Base-by-base conservation (phyloP, 1,140 invertebrate genomes). In the Trichoplusia ni region DNA sequence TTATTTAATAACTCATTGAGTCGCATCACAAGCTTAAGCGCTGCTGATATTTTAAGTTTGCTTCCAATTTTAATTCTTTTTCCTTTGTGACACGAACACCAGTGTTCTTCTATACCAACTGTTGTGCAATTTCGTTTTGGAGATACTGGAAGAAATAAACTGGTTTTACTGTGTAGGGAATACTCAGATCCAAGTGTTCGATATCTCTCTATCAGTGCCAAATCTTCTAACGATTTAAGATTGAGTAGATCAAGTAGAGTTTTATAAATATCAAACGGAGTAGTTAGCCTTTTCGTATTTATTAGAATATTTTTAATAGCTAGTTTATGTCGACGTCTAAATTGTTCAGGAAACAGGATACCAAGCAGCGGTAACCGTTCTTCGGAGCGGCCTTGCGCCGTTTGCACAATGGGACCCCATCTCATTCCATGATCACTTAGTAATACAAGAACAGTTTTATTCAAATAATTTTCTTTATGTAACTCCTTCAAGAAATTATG, bases 341-440 rank as follows among this genome's bases (percentile, higher is more conserved):
- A 95, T 90, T 92, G 93, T 19, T 92, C 79, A 0, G 97, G 97
- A n/a, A 97, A 68, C 71, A 93, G 92, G 0, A 97, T 77, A 68
- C 94, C 95, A 6, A 97, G 86, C 65, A 96, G 95, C 0, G 97
- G 97, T 13, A 98, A 81, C 33, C 96, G 87, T 79, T 98, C 97
- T 84, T 98, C 97, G 53, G 97, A 90, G 82, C 95, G 94, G 0
- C 97, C 97, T 31, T 94, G 92, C 75, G 94, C 94, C 0, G 96
- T 97, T 6, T 69, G 44, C 0, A 81, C 73, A 49, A 91, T 90
- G 4, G 82, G 71, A 0, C 97, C 97, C 88, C 95, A 98, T 11
- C 97, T 86, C 74, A 97, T 94, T 0, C 97, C 97, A 81, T 98
- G 98, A 82, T 99, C 98, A 73, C 96, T 97, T 69, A 97, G 92